Evolutionary conservation across 2,113 vertebrate genomes (phyloP), one percentile per base, ranked within the genome.

Genomic region (Tauraco erythrolophus): DNA sequence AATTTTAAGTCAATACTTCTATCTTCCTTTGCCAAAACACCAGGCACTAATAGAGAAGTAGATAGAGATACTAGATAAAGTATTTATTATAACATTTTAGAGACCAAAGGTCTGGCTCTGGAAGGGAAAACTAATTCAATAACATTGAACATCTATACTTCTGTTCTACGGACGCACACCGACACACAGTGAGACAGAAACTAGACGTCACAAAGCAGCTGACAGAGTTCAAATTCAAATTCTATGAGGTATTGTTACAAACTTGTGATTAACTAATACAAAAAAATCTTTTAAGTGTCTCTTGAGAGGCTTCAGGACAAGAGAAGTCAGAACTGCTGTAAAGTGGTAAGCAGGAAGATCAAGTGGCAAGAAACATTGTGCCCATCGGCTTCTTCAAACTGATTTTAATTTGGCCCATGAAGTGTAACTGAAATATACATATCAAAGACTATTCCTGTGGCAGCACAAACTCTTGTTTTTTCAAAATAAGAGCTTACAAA

Each of bases 401-500:
- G 19, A 79, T 91, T 78, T 91, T 77, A 31, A 84, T 79, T 89
- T 92, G 53, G 57, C 8, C 21, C 19, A 24, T 12, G 21, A 60
- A 77, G 56, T 35, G 22, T 33, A 82, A 30, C 75, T 35, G 68
- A 95, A 96, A 92, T n/a, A 51, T 61, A 93, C 33, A 89, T 33
- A 76, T 48, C 43, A 75, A 91, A 71, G 37, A 37, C 60, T 46
- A 71, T 10, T 91, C 50, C 91, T 89, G 69, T 24, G 50, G 81
- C 57, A 96, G 90, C 48, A 92, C 43, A 61, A 92, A 91, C 72
- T 76, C 0, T 0, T 19, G 23, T 18, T 89, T 95, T 94, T 82
- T 84, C 82, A 76, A 91, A 92, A 27, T 62, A 69, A 92, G 65
- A 58, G 72, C 84, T 90, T 84, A 92, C 30, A 95, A 94, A 96